Conservation (phyloP, 1,140 invertebrate genomes). For the Conopomorpha cramerella region DNA sequence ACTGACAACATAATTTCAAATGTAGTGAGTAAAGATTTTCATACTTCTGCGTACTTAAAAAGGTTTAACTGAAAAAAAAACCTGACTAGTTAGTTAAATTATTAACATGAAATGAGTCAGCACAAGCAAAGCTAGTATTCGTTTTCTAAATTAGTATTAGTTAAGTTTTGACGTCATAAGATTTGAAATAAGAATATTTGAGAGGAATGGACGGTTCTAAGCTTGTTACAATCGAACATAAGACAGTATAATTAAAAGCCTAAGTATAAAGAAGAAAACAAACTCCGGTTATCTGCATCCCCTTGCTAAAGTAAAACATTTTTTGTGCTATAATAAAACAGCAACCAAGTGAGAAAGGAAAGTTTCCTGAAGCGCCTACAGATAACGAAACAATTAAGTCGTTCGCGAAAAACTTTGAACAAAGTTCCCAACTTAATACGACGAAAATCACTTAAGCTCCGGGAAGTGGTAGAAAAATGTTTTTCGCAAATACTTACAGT, state of each 20-base stretch:
- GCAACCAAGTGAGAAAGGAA: constrained; percentile 5
- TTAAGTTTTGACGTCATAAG: too few species aligned
- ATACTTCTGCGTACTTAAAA: too few species aligned
- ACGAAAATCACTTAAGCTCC: constrained; percentile 36
- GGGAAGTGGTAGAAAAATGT: too few species aligned
- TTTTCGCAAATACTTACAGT: constrained; percentile 15
- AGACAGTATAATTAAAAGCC: background rate
- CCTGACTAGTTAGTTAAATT: too few species aligned
- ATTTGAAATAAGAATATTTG: too few species aligned
- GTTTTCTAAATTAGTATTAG: too few species aligned
- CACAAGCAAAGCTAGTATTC: too few species aligned
- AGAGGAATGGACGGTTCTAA: background rate
- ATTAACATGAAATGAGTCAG: too few species aligned
- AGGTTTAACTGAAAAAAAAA: too few species aligned
- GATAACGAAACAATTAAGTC: constrained; percentile 35
- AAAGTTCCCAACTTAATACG: constrained; percentile 30
- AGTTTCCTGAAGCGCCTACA: constrained; percentile 12
- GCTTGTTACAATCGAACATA: background rate
- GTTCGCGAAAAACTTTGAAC: constrained; percentile 19
- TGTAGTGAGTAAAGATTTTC: too few species aligned
- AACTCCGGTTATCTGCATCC: background rate
- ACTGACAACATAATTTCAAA: too few species aligned
- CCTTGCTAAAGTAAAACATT: background rate
- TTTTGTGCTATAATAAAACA: background rate
- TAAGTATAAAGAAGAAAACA: background rate